phyloP scores from a whole-genome alignment of 2,888 invertebrate genomes.

The Aspidapion aeneum region DNA sequence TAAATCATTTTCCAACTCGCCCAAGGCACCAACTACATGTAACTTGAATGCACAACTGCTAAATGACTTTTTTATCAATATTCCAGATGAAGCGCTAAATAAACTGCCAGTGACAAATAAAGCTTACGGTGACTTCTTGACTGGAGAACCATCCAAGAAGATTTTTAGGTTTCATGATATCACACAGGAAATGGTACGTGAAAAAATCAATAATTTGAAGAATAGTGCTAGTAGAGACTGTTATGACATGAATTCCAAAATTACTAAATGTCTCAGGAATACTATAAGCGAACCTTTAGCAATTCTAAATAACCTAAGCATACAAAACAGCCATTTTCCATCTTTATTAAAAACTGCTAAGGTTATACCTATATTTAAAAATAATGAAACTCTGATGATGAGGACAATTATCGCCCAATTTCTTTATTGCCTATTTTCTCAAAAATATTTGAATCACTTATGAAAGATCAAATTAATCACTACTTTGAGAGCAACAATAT shows the following conservation, averaged over 20 bases:
- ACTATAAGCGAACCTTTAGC: neutral
- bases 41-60: too few relatives aligned
- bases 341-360: neutral
- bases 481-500: neutral
- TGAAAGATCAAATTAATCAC: neutral
- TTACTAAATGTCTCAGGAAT: neutral
- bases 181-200: neutral
- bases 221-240: neutral
- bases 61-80: neutral
- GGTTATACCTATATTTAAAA: neutral
- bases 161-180: neutral
- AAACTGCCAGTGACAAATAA: neutral
- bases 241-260: neutral
- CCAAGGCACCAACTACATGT: too few relatives aligned
- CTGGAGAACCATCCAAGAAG: neutral
- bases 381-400: neutral
- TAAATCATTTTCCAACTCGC: neutral
- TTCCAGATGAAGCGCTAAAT: neutral
- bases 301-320: neutral
- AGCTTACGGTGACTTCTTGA: neutral
- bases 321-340: neutral
- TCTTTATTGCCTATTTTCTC: neutral
- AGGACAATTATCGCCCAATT: neutral
- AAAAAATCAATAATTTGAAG: neutral
- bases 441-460: neutral